A percentile compares a stretch with the other conserved stretches of the same genome.
These are phyloP conservation scores for Lacerta viridis DNA, from an alignment of 2,797 vertebrate species.

Conservation along the genomic window DNA sequence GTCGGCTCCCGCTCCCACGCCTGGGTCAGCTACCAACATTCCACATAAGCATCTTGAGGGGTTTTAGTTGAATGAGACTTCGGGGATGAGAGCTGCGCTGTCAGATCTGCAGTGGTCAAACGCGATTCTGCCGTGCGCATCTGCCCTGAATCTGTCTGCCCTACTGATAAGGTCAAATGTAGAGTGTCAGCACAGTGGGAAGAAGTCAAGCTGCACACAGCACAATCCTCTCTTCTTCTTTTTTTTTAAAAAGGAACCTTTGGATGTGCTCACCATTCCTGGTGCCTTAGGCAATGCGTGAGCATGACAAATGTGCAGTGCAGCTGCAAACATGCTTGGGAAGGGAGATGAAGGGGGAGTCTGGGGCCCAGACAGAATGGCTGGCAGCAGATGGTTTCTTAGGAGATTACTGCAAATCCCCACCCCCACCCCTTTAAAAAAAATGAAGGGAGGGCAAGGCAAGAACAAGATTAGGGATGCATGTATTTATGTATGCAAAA, in stretches of 20 bases:
- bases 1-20: background rate
- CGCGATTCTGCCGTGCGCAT: background rate
- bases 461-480: constrained; percentile 56
- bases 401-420: background rate
- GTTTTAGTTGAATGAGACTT: background rate
- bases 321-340: constrained; percentile 1
- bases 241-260: background rate
- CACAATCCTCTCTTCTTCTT: background rate
- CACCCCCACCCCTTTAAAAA: background rate
- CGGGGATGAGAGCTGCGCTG: background rate
- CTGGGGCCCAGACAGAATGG: background rate
- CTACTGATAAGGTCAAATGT: background rate
- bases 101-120: background rate
- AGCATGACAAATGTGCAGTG: background rate
- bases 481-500: constrained; percentile 35
- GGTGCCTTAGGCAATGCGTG: background rate
- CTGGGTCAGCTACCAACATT: background rate
- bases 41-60: background rate
- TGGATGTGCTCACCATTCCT: constrained; percentile 5
- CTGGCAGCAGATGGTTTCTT: background rate
- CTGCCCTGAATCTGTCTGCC: constrained; percentile 5
- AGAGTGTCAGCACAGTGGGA: background rate
- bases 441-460: constrained; percentile 50
- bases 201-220: background rate
- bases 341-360: background rate